Evolutionary conservation across 2,888 invertebrate species (phyloP), one percentile per base, ranked within the genome.

Genomic region (Archips xylosteana): DNA sequence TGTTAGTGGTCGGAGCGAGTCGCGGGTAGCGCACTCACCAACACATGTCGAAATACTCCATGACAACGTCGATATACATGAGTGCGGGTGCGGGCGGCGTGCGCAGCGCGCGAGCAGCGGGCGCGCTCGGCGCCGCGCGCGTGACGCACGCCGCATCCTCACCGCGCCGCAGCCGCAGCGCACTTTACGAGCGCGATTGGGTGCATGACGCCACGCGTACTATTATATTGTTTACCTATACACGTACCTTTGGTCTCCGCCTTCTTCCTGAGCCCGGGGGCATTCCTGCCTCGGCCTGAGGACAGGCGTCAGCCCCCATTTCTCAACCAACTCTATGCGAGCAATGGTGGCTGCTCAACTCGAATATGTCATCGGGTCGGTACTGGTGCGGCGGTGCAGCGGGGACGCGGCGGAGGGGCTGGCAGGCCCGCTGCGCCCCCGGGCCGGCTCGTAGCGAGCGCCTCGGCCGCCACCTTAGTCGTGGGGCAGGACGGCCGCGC

Each of bases 281-380:
- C 97, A 97, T 96, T 98, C 97, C 97, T 97, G 97, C 96, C 98
- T 97, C 97, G 98, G 98, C 96, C 97, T 97, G 96, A 98, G 97
- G 97, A 98, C 98, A 97, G 98, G 98, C 97, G 98, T 98, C 96
- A 98, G 97, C 97, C 98, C 98, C 98, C 98, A 98, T 98, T 98
- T 97, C 96, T 98, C 98, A 96, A 98, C 97, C 96, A 98, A 97
- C 97, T 98, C 98, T 97, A 98, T 97, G 96, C 98, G 98, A 97
- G 98, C 98, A 98, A 98, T 98, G 97, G 97, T 97, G 97, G 96
- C 96, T 96, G 96, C 95, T 96, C 96, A 95, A 89, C 81, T 83
- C 88, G 89, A 91, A 91, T 89, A 84, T 89, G 90, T 92, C 93
- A 93, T 92, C 91, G 91, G 92, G 85, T 91, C 89, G 90, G 89